phyloP scores from a whole-genome alignment of 2,113 vertebrate species.

The Malurus alboscapulatus region DNA sequence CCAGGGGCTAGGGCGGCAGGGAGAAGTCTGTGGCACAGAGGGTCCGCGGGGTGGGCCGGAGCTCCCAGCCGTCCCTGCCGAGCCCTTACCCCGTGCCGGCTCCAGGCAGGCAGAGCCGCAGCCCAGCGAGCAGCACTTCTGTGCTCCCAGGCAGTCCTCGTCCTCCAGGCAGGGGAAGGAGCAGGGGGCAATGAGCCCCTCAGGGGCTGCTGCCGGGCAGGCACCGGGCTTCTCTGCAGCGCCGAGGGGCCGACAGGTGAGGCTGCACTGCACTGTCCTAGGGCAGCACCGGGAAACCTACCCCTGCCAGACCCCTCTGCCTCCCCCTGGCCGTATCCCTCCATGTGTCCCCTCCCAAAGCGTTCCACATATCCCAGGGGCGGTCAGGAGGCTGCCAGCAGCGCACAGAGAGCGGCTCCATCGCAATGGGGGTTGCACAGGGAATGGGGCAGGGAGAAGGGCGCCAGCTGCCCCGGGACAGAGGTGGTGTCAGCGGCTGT shows the following conservation, averaged over 20 bases:
- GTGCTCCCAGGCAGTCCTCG: slow-evolving; percentile 5
- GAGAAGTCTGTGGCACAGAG: background rate
- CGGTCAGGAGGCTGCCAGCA: background rate
- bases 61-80: background rate
- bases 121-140: slow-evolving; percentile 20
- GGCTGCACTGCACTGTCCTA: accelerated
- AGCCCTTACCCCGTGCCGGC: background rate
- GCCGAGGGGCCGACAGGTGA: background rate
- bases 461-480: background rate
- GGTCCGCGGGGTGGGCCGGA: accelerated
- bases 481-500: background rate
- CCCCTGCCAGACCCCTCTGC: background rate
- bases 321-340: too few species aligned
- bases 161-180: slow-evolving; percentile 45
- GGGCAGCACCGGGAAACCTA: background rate
- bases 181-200: background rate
- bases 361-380: background rate
- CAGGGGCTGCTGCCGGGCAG: background rate
- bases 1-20: background rate
- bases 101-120: slow-evolving; percentile 35
- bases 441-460: background rate
- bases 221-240: slow-evolving; percentile 3
- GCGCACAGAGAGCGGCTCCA: accelerated
- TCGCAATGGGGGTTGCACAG: background rate
- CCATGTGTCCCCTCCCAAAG: background rate